phyloP scores from a whole-genome alignment of 2,113 vertebrate genomes.

The Platichthys stellatus region DNA sequence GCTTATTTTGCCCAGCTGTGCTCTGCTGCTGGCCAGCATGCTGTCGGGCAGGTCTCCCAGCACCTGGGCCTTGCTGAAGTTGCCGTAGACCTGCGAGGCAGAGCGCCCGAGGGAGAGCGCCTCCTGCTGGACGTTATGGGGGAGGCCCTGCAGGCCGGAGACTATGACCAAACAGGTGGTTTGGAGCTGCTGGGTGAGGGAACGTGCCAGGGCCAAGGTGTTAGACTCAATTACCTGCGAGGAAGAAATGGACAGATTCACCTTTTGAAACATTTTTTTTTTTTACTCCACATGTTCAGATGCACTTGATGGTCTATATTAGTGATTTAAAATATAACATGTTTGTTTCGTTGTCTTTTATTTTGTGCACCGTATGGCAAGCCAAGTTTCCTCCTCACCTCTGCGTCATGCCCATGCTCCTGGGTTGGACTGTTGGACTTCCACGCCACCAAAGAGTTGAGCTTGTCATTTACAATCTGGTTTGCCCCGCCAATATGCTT shows the following conservation, averaged over 20 bases:
- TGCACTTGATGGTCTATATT: no score
- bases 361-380: no score
- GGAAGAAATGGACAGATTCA: neutral
- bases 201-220: slow-evolving; percentile 86
- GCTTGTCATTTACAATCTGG: slow-evolving; percentile 86
- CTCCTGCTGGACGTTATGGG: slow-evolving; percentile 89
- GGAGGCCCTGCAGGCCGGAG: slow-evolving; percentile 87
- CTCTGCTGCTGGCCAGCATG: slow-evolving; percentile 83
- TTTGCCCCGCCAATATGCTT: slow-evolving; percentile 88
- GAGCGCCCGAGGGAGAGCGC: slow-evolving; percentile 80
- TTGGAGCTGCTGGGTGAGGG: slow-evolving; percentile 91
- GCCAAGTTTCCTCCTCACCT: slow-evolving; percentile 78
- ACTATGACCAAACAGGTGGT: slow-evolving; percentile 88
- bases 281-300: neutral
- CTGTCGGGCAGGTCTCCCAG: slow-evolving; percentile 86
- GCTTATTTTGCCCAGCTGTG: slow-evolving; percentile 88
- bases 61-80: slow-evolving; percentile 80
- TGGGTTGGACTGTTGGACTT: slow-evolving; percentile 75
- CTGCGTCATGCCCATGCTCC: slow-evolving; percentile 74
- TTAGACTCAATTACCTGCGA: slow-evolving; percentile 88
- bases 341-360: no score
- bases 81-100: slow-evolving; percentile 84
- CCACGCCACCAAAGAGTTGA: slow-evolving; percentile 85
- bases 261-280: neutral
- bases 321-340: no score